Base-by-base conservation (phyloP, 2,113 vertebrate species). In the Ammodramus savannarum region DNA sequence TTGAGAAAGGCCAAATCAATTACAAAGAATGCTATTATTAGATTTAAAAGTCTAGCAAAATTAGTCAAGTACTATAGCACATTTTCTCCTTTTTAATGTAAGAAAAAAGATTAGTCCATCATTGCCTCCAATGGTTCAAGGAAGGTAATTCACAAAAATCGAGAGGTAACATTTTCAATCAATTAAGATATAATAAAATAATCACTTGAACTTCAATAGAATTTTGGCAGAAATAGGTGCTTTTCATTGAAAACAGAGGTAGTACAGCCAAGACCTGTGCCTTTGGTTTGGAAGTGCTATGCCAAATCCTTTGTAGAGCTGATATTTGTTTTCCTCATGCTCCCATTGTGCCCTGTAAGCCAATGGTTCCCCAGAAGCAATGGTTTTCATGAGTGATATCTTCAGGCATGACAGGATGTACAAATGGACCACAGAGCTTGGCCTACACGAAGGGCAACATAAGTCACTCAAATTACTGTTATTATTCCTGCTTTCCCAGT, bases 1-100 rank as follows among this genome's bases (percentile, higher is more conserved):
- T 85, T 89, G 58, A 76, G 82, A 78, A 90, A 87, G 85, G 71
- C 67, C 77, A 90, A 93, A 85, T 93, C 90, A 95, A 87, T 96
- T 95, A 94, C 6, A 7, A 83, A 63, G 81, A 93, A 91, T 46
- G 36, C 81, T 91, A 76, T 83, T 87, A 93, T 79, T 93, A 85
- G 85, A 85, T 93, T 87, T 67, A 34, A 67, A 76, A 89, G 59
- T 85, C 63, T 89, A 85, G 71, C 51, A 91, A 87, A 95, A 86
- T 87, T 39, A 94, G 78, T 82, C 51, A 85, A 69, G 49, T 83
- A 51, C 11, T 65, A 43, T 62, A 68, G 46, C 66, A 61, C 16
- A 39, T 91, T 95, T 90, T 82, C 59, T 87, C 14, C 29, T 76
- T 87, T 82, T 59, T 76, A 91, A 79, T 80, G 25, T 66, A 43